A percentile compares a stretch with the other conserved stretches of the same genome.
phyloP scores from a whole-genome alignment of 2,113 vertebrate species.

The Oncorhynchus tshawytscha region DNA sequence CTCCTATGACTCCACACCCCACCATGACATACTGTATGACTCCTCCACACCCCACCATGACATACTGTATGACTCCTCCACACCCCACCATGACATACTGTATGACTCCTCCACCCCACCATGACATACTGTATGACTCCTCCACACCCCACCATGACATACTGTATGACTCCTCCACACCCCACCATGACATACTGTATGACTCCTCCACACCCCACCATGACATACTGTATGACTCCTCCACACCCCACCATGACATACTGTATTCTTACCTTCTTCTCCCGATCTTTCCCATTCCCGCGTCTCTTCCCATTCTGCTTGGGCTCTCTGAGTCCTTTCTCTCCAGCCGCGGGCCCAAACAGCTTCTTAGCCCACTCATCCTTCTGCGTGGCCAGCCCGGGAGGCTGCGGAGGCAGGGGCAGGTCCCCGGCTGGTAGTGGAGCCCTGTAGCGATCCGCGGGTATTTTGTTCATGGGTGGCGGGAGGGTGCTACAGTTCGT shows the following conservation, averaged over 20 bases:
- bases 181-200: too few species aligned
- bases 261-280: constrained; percentile 83
- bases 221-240: too few species aligned
- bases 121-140: too few species aligned
- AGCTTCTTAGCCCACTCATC: constrained; percentile 90
- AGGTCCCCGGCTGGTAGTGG: constrained; percentile 76
- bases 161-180: too few species aligned
- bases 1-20: too few species aligned
- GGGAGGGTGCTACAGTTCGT: constrained; percentile 95
- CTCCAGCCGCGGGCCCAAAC: constrained; percentile 60
- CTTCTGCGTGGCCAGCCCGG: constrained; percentile 75
- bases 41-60: too few species aligned
- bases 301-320: constrained; percentile 65
- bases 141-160: too few species aligned
- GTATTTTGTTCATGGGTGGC: constrained; percentile 97
- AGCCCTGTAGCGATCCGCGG: constrained; percentile 90
- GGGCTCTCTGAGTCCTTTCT: background rate
- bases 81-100: too few species aligned
- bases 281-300: constrained; percentile 79
- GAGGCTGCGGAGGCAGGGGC: constrained; percentile 59
- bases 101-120: background rate
- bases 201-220: too few species aligned
- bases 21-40: too few species aligned
- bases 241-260: background rate
- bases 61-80: background rate